Evolutionary conservation across 2,113 vertebrate species (phyloP).

Genomic region (Eolophus roseicapilla): DNA sequence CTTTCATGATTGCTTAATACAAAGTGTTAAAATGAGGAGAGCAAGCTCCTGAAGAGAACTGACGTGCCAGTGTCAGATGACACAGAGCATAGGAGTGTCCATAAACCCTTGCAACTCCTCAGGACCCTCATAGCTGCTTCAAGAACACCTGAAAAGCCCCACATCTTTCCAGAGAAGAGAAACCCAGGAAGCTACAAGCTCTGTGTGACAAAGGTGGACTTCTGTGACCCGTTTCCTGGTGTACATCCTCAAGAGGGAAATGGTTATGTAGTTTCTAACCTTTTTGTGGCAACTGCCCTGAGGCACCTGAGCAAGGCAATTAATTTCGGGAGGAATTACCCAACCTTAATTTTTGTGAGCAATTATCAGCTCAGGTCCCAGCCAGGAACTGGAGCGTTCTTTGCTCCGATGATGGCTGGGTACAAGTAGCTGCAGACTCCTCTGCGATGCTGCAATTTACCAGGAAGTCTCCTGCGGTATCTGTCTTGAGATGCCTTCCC

Average conservation of each 20-base stretch:
- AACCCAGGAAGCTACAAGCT: not conserved
- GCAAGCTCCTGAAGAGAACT: not conserved
- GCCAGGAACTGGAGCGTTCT: slow-evolving; percentile 39
- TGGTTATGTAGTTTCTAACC: not conserved
- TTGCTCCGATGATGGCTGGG: not conserved
- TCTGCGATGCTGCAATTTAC: not conserved
- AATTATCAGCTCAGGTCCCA: slow-evolving; percentile 67
- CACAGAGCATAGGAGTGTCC: not conserved
- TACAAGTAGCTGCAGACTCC: slow-evolving; percentile 65
- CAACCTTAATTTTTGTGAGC: slow-evolving; percentile 69
- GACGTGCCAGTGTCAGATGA: not conserved
- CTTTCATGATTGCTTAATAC: not conserved
- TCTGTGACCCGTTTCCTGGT: not conserved
- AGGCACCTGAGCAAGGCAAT: slow-evolving; percentile 33
- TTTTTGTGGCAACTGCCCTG: not conserved
- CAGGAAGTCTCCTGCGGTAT: not conserved
- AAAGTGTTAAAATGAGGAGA: not conserved
- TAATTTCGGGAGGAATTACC: slow-evolving; percentile 63
- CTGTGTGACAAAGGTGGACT: not conserved
- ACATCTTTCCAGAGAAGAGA: not conserved
- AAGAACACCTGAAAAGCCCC: not conserved
- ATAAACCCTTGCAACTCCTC: not conserved
- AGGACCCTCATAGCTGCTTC: not conserved
- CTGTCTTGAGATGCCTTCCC: slow-evolving; percentile 25
- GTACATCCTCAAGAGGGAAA: slow-evolving; percentile 4